Evolutionary conservation across 2,113 vertebrate species (phyloP), one percentile per base, ranked within the genome.

Genomic region (Lagopus muta): DNA sequence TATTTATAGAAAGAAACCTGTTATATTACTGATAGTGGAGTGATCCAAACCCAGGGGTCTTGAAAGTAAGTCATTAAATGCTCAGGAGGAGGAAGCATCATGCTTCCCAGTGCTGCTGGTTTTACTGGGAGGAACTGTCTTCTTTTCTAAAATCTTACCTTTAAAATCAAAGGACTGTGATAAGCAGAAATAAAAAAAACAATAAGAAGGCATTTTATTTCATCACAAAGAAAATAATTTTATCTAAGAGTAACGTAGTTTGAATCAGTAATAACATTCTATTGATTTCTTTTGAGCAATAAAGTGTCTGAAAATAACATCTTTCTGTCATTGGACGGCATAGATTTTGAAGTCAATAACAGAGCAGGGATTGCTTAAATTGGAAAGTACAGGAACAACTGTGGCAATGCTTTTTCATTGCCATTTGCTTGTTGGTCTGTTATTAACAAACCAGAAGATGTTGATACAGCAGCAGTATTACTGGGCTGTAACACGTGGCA

Each of bases 301-400:
- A 71, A 89, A 82, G 32, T 72, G 42, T 52, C 67, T 96, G 94
- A 94, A 94, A 94, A 64, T 66, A 82, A 90, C 55, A 75, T 95
- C 93, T 85, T 89, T 88, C 30, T 34, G 19, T 89, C 72, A 91
- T 94, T 95, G 88, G 55, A 90, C 55, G 78, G 77, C 80, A 72
- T 15, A 55, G 95, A 95, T 97, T 79, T 97, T 97, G 79, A 95
- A 97, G 97, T 94, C 93, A 97, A 93, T 97, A 96, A 89, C 60
- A 92, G 75, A 92, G 86, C 67, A 85, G 88, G 89, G 94, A 97
- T 96, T 96, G 88, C 81, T 93, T 82, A 89, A 84, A 95, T 72
- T 94, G 86, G 58, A 97, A 97, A 95, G 89, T 77, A 69, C 72
- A 96, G 30, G 85, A 95, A 82, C 36, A 91, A 72, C 82, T 9